phyloP scores from a whole-genome alignment of 2,113 vertebrate genomes.

The Coreoperca whiteheadi region DNA sequence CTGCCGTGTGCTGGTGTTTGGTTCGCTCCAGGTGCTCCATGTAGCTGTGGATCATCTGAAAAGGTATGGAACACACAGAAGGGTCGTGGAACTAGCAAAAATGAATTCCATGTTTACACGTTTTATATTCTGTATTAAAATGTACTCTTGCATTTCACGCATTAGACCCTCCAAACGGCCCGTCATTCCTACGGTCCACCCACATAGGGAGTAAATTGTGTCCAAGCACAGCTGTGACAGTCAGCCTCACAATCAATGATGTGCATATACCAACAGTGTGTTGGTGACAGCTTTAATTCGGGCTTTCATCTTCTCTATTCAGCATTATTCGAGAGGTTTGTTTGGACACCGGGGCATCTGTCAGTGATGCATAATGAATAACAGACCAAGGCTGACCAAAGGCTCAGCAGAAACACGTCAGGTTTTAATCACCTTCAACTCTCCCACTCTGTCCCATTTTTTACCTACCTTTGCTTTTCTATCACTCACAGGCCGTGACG shows the following conservation, averaged over 20 bases:
- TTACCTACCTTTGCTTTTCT: background rate
- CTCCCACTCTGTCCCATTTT: background rate
- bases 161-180: background rate
- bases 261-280: background rate
- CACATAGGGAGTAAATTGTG: background rate
- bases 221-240: conserved; percentile 30
- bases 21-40: conserved; percentile 99
- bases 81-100: background rate
- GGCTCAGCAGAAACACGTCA: background rate
- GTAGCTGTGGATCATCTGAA: conserved; percentile 99
- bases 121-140: background rate
- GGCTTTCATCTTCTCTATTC: conserved; percentile 19
- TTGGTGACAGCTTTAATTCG: conserved; percentile 29
- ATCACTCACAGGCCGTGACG: background rate
- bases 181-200: background rate
- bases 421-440: background rate
- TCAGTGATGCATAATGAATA: conserved; percentile 43
- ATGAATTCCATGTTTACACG: background rate
- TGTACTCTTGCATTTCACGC: background rate
- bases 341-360: conserved; percentile 16
- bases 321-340: conserved; percentile 40
- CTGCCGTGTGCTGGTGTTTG: conserved; percentile 91
- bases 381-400: background rate
- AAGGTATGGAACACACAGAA: background rate
- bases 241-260: background rate